phyloP scores from a whole-genome alignment of 2,113 vertebrate genomes.

The Triplophysa rosa region DNA sequence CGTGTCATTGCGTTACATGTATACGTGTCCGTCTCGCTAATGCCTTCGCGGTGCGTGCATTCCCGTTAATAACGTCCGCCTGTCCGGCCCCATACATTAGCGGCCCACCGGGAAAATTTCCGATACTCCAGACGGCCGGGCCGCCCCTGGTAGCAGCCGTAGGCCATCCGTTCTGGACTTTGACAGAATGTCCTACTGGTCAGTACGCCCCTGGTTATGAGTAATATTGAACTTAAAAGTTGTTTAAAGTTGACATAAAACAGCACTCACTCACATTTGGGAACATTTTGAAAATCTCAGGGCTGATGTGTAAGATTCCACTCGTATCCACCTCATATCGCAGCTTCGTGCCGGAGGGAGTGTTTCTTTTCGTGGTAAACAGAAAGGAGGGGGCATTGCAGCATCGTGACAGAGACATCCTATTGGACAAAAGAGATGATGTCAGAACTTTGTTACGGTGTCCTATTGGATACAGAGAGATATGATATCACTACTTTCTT shows the following conservation, averaged over 20 bases:
- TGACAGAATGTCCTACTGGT: too few relatives aligned
- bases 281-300: slow-evolving; percentile 94
- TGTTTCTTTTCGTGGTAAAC: slow-evolving; percentile 96
- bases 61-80: too few relatives aligned
- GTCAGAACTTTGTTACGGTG: background rate
- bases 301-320: slow-evolving; percentile 87
- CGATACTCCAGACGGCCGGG: too few relatives aligned
- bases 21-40: too few relatives aligned
- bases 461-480: background rate
- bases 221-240: background rate
- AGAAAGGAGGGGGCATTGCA: slow-evolving; percentile 95
- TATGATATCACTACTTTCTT: background rate
- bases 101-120: too few relatives aligned
- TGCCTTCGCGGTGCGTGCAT: too few relatives aligned
- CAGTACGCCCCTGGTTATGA: too few relatives aligned
- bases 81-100: too few relatives aligned
- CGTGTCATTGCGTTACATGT: too few relatives aligned
- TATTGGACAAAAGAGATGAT: slow-evolving; percentile 57
- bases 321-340: slow-evolving; percentile 96
- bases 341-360: slow-evolving; percentile 89
- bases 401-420: slow-evolving; percentile 89
- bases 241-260: background rate
- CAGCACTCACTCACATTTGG: slow-evolving; percentile 81
- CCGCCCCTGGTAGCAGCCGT: too few relatives aligned
- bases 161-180: too few relatives aligned